Percentiles rank a stretch among this genome's conserved stretches.
Conservation (phyloP, 2,113 vertebrate species). For the Crotalus tigris region DNA sequence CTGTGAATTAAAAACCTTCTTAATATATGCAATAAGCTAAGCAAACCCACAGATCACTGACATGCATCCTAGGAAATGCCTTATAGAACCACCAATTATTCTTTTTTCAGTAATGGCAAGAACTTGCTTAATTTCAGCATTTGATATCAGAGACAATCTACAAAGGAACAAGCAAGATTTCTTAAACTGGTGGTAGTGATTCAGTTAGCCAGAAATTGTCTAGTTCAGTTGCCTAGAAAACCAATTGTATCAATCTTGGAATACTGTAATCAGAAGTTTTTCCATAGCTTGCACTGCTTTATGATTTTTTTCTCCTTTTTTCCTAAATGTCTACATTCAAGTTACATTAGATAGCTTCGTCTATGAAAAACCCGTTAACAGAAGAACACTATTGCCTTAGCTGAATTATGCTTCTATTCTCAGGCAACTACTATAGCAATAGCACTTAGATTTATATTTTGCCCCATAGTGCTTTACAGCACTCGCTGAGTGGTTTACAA, state of each 20-base stretch:
- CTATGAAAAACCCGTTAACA: neutral
- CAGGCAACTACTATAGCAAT: neutral
- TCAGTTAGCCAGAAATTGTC: neutral
- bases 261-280: neutral
- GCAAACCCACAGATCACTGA: neutral
- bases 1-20: neutral
- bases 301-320: neutral
- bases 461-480: neutral
- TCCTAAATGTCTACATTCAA: neutral
- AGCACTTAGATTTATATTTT: neutral
- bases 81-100: neutral
- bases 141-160: neutral
- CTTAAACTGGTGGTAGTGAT: neutral
- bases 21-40: neutral
- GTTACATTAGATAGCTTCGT: neutral
- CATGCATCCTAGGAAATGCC: neutral
- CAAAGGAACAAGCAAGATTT: neutral
- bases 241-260: neutral
- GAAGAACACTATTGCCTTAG: neutral
- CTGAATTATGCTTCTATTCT: neutral
- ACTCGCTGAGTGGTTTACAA: neutral
- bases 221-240: neutral
- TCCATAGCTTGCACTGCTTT: neutral
- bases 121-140: neutral
- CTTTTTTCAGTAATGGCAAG: neutral